phyloP scores from a whole-genome alignment of 2,888 invertebrate species.

The Heliconius erato region DNA sequence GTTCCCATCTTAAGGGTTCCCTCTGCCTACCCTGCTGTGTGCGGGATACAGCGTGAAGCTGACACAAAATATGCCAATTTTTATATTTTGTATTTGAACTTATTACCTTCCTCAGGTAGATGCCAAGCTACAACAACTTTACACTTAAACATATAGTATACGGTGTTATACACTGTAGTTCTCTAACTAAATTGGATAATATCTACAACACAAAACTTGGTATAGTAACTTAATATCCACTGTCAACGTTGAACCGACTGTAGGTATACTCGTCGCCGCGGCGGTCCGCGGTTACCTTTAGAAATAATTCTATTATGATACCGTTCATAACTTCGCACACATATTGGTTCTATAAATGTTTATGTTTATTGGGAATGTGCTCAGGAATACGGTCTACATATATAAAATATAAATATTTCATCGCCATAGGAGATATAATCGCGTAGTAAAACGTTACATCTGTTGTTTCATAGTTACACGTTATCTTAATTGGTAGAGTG shows the following conservation, averaged over 20 bases:
- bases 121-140: background rate
- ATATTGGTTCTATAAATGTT: conserved; percentile 22
- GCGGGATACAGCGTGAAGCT: no score
- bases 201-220: background rate
- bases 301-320: conserved; percentile 9
- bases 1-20: no score
- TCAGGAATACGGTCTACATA: conserved; percentile 15
- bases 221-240: background rate
- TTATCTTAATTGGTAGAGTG: conserved; percentile 9
- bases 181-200: background rate
- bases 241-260: background rate
- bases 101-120: no score
- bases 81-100: no score
- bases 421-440: background rate
- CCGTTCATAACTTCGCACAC: conserved; percentile 22
- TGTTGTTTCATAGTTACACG: background rate
- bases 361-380: conserved; percentile 23
- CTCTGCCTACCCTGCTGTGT: no score
- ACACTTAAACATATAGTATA: background rate
- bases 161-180: background rate
- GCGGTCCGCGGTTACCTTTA: background rate
- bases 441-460: conserved; percentile 9
- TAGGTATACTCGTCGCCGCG: background rate
- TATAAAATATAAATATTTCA: conserved; percentile 12
- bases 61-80: no score